phyloP scores from a whole-genome alignment of 2,888 invertebrate genomes.

The Lysandra coridon region DNA sequence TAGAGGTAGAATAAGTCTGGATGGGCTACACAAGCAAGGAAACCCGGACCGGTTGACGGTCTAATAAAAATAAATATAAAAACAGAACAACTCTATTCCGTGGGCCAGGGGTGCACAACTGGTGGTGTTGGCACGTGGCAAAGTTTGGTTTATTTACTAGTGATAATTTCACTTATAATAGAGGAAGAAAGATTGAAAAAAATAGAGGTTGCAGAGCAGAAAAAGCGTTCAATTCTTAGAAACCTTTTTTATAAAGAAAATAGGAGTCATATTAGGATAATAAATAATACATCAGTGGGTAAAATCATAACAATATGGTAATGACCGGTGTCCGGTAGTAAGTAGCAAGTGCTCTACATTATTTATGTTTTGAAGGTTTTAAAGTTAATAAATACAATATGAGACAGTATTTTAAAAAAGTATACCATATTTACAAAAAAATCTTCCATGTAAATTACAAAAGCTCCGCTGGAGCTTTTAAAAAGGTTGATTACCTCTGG shows the following conservation, averaged over 20 bases:
- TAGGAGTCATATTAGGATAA: too few species aligned
- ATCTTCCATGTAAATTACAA: background rate
- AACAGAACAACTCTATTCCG: conserved; percentile 69
- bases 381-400: too few species aligned
- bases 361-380: too few species aligned
- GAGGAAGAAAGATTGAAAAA: too few species aligned
- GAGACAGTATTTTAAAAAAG: background rate
- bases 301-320: too few species aligned
- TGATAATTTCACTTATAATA: too few species aligned
- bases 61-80: conserved; percentile 59
- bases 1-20: background rate
- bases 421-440: background rate
- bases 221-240: too few species aligned
- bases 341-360: too few species aligned
- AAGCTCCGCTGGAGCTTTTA: background rate
- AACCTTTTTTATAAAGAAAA: too few species aligned
- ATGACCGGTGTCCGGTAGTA: too few species aligned
- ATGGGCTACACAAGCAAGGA: conserved; percentile 12
- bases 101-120: conserved; percentile 39
- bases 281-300: too few species aligned
- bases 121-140: conserved; percentile 10
- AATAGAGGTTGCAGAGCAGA: too few species aligned
- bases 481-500: conserved; percentile 22
- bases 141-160: background rate
- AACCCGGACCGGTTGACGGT: conserved; percentile 53